Conservation (phyloP, 1,140 invertebrate species). For the Oryctes rhinoceros region DNA sequence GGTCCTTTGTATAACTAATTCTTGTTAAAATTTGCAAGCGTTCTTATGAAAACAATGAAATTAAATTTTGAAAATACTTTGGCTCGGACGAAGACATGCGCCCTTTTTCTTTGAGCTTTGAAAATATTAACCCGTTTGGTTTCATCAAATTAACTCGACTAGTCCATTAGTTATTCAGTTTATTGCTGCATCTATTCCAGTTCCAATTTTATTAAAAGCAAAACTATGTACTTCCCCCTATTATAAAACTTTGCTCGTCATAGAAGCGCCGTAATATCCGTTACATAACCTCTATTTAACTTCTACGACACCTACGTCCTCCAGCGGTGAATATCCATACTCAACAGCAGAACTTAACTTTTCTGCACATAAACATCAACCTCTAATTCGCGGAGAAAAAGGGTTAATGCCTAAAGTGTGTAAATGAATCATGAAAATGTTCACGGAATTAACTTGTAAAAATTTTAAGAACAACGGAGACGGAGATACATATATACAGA, state of each 20-base stretch:
- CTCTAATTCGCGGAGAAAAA: background rate
- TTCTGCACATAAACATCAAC: background rate
- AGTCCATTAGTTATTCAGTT: too few relatives aligned
- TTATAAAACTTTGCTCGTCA: background rate
- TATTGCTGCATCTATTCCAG: too few relatives aligned
- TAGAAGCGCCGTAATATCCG: background rate
- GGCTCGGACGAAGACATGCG: too few relatives aligned
- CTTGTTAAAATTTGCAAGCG: too few relatives aligned
- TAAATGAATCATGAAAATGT: slow-evolving; percentile 19
- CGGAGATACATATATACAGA: too few relatives aligned
- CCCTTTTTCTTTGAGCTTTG: too few relatives aligned
- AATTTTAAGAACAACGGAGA: background rate
- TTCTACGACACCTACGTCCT: background rate
- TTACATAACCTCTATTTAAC: background rate
- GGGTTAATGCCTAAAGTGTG: slow-evolving; percentile 1
- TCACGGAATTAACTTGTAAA: background rate
- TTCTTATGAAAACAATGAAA: too few relatives aligned
- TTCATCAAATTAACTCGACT: too few relatives aligned
- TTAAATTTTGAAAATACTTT: too few relatives aligned
- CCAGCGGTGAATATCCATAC: background rate
- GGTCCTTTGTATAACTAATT: too few relatives aligned
- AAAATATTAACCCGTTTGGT: too few relatives aligned
- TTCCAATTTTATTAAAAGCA: background rate
- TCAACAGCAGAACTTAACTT: background rate
- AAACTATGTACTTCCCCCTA: background rate